These are phyloP conservation scores for Huso huso DNA, from an alignment of 2,797 vertebrate species.

Conservation along the genomic window DNA sequence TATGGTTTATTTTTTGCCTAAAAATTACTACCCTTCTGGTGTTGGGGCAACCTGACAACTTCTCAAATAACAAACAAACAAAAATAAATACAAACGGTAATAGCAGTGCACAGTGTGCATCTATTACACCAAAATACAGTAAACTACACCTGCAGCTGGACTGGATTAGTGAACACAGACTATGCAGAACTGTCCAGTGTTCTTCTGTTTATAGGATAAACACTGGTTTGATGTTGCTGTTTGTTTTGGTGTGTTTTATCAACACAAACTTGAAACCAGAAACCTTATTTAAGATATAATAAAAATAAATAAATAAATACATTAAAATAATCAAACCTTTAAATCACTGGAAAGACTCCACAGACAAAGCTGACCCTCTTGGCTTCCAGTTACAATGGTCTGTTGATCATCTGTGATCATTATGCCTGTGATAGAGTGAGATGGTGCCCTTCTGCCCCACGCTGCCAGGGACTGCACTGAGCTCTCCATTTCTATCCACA, in stretches of 20 bases:
- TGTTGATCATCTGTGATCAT: conserved; percentile 66
- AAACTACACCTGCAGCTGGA: no score
- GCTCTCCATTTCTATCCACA: conserved; percentile 34
- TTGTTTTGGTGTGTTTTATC: not conserved
- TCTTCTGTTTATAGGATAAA: no score
- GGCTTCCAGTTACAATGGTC: conserved; percentile 61
- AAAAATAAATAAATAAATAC: conserved; percentile 14
- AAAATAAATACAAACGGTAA: no score
- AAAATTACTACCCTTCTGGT: no score
- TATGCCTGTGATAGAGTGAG: conserved; percentile 60
- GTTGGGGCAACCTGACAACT: no score
- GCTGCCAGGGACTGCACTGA: conserved; percentile 42
- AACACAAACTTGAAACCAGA: not conserved
- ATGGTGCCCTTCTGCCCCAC: conserved; percentile 57
- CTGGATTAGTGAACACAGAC: no score
- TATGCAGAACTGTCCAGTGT: no score
- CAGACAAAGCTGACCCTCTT: conserved; percentile 65
- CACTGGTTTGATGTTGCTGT: no score
- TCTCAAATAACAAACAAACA: no score
- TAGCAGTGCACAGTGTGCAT: no score
- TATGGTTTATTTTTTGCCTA: no score
- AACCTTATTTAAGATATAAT: not conserved
- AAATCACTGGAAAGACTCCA: conserved; percentile 60
- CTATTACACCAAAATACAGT: no score
- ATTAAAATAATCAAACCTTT: conserved; percentile 37